A percentile compares a stretch with the other conserved stretches of the same genome.
Conservation (phyloP, 2,888 invertebrate species). For the Andrena haemorrhoa region DNA sequence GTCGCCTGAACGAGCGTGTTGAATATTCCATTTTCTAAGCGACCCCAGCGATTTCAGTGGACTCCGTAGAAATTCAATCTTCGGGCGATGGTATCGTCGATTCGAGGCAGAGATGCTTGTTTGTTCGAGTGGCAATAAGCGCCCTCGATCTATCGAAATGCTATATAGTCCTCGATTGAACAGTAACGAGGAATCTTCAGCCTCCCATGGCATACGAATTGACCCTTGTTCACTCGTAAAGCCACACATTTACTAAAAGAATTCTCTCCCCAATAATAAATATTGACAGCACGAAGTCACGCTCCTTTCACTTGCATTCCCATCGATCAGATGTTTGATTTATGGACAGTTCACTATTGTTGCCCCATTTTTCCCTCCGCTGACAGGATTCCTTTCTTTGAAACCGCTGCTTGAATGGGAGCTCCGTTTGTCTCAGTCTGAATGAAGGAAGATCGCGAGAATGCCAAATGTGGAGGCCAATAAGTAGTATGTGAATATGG, state of each 20-base stretch:
- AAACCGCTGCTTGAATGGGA: background rate
- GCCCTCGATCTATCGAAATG: background rate
- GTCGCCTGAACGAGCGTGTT: background rate
- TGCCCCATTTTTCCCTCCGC: background rate
- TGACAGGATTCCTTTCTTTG: background rate
- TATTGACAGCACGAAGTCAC: conserved; percentile 11
- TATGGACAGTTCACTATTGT: conserved; percentile 17
- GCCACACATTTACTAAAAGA: background rate
- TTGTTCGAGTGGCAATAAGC: conserved; percentile 10
- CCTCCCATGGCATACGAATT: background rate
- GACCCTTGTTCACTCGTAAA: background rate
- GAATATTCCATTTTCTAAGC: conserved; percentile 1
- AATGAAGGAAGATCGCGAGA: background rate
- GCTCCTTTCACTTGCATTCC: conserved; percentile 10
- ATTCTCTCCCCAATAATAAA: conserved; percentile 19
- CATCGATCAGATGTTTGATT: conserved; percentile 55
- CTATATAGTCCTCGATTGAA: background rate
- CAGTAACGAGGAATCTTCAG: conserved; percentile 7
- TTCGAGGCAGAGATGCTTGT: background rate
- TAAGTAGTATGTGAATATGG: background rate
- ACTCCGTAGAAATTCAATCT: conserved; percentile 13
- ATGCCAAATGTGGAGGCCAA: background rate
- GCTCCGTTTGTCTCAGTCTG: background rate
- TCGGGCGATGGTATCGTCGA: background rate
- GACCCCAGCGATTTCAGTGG: background rate